Base-by-base conservation (phyloP, 2,888 invertebrate species). In the Phaonia tiefii region DNA sequence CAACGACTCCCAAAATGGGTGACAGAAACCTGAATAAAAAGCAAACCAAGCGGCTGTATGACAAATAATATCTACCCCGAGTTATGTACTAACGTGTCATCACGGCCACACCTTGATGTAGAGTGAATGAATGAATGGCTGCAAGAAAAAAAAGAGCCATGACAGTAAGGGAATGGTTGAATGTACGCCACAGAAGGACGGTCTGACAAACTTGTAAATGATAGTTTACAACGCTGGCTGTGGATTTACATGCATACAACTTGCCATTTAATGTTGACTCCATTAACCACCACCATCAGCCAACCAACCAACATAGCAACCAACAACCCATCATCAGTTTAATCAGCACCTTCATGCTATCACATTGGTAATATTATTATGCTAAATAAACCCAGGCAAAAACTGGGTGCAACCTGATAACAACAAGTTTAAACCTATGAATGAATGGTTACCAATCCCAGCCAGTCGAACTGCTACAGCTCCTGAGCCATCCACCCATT, bases 331-430 rank as follows among this genome's bases (percentile, higher is more conserved):
- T n/a, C n/a, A n/a, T n/a, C n/a, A n/a, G n/a, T n/a, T n/a, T n/a
- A 20, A 44, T 44, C 44, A 44, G 4, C n/a, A 44, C n/a, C n/a
- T 44, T 54, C 31, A 3, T 44, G 8, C 13, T n/a, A 1, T 22
- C 54, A 11, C 54, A 3, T 25, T 54, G 54, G 10, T 0, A 71
- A 26, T 7, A 31, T 39, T 26, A 31, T 39, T 26, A 65, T 25
- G 66, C 51, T 31, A 37, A 73, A 22, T 13, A 60, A 78, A 42
- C 67, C 31, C 71, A 75, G 75, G 63, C 72, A 63, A 75, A n/a
- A 75, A 78, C 72, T 72, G 78, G 63, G 72, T 78, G 72, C 72
- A 78, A 78, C 75, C 46, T 69, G 69, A 63, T 75, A 75, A 54
- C 71, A 63, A 72, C 56, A 51, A 72, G 22, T 49, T 11, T 51